Evolutionary conservation across 1,140 invertebrate species (phyloP), one percentile per base, ranked within the genome.

Genomic region (Panagrolaimus sp.): DNA sequence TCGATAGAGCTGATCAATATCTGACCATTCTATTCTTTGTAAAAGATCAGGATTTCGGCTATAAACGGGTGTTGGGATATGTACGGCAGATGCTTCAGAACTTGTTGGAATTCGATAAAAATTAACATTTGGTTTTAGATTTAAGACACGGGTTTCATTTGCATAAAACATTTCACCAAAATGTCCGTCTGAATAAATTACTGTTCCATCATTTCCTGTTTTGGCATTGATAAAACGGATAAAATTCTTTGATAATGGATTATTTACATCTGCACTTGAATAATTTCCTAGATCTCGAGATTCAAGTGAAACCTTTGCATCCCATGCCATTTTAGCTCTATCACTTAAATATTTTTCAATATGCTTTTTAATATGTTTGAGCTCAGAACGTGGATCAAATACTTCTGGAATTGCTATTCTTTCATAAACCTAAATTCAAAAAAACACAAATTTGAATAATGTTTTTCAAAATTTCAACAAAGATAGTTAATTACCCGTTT

Each of bases 11-110:
- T 78, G 72, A 63, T 82, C 80, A 47, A 82, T 83, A 46, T 83
- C 67, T 12, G 80, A 82, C 80, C 80, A 82, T 3, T 82, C 73
- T 44, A 82, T 79, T 58, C 78, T 69, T 45, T 75, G 38, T 43
- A 82, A 70, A 14, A 83, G 24, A 14, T 83, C 62, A 4, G 81
- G 69, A 65, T 83, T 72, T 76, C 82, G 72, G 48, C 83, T 82
- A 65, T 83, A 82, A 12, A 83, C 69, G 3, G 82, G 80, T 38
- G 80, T 82, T 9, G 80, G 80, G 62, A 82, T 69, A 69, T 82
- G 80, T 2, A 82, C 80, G 10, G 82, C 82, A n/a, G 80, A 83
- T 10, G 76, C 71, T 14, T 82, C 73, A 1, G 73, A 75, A 55
- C 71, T 79, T 24, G 82, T 83, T 8, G 48, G 46, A 26, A 83